Evolutionary conservation across 2,113 vertebrate species (phyloP).

Genomic region (Asarcornis scutulata): DNA sequence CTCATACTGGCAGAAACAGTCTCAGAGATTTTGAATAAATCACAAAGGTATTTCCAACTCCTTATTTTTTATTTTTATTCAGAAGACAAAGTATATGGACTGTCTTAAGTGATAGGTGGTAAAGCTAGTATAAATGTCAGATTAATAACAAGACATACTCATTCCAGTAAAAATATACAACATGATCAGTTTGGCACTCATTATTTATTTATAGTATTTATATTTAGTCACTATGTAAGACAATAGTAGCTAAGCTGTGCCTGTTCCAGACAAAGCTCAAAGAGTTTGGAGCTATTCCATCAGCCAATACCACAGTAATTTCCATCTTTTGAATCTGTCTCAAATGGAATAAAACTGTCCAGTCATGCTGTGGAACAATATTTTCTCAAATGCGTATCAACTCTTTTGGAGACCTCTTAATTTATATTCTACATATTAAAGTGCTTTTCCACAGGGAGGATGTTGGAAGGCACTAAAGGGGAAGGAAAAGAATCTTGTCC

Average conservation of each 20-base stretch:
- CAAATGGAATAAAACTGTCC: constrained; percentile 9
- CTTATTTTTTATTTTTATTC: not conserved
- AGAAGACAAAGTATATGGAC: not conserved
- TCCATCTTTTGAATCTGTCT: constrained; percentile 14
- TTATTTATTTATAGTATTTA: constrained; percentile 46
- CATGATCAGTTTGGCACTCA: not conserved
- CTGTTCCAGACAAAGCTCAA: constrained; percentile 41
- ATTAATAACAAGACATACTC: constrained; percentile 3
- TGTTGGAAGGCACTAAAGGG: constrained; percentile 1
- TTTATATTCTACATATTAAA: constrained; percentile 42
- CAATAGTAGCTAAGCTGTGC: not conserved
- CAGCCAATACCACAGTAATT: constrained; percentile 32
- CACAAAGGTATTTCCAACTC: constrained; percentile 11
- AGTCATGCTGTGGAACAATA: constrained; percentile 28
- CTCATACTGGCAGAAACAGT: constrained; percentile 6
- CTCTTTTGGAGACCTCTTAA: constrained; percentile 1
- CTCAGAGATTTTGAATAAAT: constrained; percentile 39
- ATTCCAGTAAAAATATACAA: constrained; percentile 12
- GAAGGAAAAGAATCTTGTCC: constrained; percentile 30
- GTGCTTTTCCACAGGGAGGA: constrained; percentile 39
- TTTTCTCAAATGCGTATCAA: constrained; percentile 35
- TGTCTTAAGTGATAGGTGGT: not conserved
- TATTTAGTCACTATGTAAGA: not conserved
- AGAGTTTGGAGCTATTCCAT: constrained; percentile 49
- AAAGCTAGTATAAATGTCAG: constrained; percentile 11